Percentiles rank a stretch among this genome's conserved stretches.
Conservation (phyloP, 2,888 invertebrate genomes). For the Thereva unica region DNA sequence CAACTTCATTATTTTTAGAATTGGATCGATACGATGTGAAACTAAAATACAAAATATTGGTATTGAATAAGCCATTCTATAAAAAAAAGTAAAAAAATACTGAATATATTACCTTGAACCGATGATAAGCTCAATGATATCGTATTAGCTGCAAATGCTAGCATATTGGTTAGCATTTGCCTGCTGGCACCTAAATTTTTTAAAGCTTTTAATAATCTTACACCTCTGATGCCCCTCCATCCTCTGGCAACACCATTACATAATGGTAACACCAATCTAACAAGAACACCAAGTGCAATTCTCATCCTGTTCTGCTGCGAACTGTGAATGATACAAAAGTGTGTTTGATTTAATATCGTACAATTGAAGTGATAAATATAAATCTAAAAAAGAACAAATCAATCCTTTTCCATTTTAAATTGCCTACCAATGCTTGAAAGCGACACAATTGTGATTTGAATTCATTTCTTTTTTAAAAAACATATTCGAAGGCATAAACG, state of each 20-base stretch:
- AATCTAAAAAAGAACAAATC: no score
- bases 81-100: neutral
- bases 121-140: conserved; percentile 55
- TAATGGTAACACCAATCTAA: conserved; percentile 54
- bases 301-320: conserved; percentile 52
- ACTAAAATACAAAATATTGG: conserved; percentile 42
- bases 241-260: conserved; percentile 55
- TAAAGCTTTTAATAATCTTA: conserved; percentile 50
- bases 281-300: conserved; percentile 53
- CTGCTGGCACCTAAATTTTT: conserved; percentile 52
- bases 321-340: conserved; percentile 37
- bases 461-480: no score
- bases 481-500: no score
- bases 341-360: neutral
- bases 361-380: neutral
- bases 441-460: no score
- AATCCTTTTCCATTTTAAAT: no score
- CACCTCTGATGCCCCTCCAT: conserved; percentile 54
- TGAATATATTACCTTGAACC: conserved; percentile 53
- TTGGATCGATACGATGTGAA: conserved; percentile 52
- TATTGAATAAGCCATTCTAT: conserved; percentile 45
- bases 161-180: conserved; percentile 52
- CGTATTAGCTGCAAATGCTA: conserved; percentile 57
- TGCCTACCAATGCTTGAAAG: no score
- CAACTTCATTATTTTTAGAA: conserved; percentile 54